Percentiles rank a stretch among this genome's conserved stretches.
These are phyloP conservation scores for Dromius quadrimaculatus DNA, from an alignment of 2,888 invertebrate genomes.

Conservation along the genomic window DNA sequence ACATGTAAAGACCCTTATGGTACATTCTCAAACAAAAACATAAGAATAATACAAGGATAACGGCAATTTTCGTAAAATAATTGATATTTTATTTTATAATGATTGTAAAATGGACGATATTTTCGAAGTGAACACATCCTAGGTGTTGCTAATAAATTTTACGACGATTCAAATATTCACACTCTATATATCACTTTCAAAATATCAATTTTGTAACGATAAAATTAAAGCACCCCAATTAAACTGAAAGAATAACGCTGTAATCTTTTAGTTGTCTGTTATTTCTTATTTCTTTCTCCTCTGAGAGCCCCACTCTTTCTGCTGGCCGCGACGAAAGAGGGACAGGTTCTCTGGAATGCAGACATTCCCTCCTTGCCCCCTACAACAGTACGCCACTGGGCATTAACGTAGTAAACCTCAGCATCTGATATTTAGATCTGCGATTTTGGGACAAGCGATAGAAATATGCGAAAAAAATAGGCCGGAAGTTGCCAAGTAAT, in stretches of 20 bases:
- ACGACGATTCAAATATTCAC: not conserved
- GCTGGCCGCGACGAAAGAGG: not conserved
- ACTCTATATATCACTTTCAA: not conserved
- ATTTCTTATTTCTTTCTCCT: not conserved
- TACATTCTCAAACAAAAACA: not conserved
- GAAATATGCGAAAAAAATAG: not conserved
- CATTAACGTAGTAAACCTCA: not conserved
- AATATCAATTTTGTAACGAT: not conserved
- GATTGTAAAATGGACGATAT: too few relatives aligned
- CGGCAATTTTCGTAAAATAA: too few relatives aligned
- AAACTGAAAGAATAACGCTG: not conserved
- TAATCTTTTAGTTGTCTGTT: not conserved
- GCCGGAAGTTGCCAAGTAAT: not conserved
- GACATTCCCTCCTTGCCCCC: slow-evolving; percentile 9
- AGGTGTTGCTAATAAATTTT: not conserved
- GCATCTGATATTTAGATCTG: slow-evolving; percentile 27
- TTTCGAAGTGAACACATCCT: too few relatives aligned
- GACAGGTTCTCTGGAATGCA: slow-evolving; percentile 48
- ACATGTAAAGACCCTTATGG: not conserved
- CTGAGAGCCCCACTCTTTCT: not conserved
- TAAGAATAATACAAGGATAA: not conserved
- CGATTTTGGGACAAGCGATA: slow-evolving; percentile 12
- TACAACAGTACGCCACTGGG: not conserved
- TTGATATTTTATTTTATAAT: too few relatives aligned
- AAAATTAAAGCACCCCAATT: not conserved